phyloP scores from a whole-genome alignment of 2,888 invertebrate genomes.

The Tetranychus piercei region DNA sequence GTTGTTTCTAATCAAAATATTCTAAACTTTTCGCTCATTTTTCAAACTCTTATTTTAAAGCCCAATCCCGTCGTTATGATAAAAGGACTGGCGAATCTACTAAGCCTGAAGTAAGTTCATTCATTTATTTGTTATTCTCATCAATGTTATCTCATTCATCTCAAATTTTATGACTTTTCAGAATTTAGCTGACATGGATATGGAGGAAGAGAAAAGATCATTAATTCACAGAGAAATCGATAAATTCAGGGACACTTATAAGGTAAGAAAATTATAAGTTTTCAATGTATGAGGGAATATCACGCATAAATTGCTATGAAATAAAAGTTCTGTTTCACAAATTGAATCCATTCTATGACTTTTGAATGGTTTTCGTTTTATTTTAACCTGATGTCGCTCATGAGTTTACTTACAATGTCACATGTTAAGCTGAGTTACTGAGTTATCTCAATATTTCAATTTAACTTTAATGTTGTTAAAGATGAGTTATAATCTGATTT shows the following conservation, averaged over 20 bases:
- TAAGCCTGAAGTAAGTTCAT: neutral
- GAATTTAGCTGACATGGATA: conserved; percentile 44
- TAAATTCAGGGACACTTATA: conserved; percentile 90
- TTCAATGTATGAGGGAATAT: too few relatives aligned
- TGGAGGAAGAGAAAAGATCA: conserved; percentile 89
- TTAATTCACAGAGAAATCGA: conserved; percentile 91
- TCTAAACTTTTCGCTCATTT: too few relatives aligned
- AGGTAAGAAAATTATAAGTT: conserved; percentile 45
- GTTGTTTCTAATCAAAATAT: too few relatives aligned
- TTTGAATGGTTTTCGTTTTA: too few relatives aligned
- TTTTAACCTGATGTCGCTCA: too few relatives aligned
- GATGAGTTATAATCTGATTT: too few relatives aligned
- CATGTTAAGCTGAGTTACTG: too few relatives aligned
- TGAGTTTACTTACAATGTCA: too few relatives aligned
- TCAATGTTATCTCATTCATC: neutral
- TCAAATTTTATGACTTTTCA: too few relatives aligned
- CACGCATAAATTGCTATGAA: neutral
- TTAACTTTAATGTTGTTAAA: too few relatives aligned
- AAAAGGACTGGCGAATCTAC: conserved; percentile 9
- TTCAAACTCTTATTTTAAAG: neutral
- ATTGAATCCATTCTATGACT: neutral
- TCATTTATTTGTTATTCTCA: neutral
- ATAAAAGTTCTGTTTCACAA: neutral
- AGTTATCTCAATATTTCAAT: too few relatives aligned
- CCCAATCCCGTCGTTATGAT: conserved; percentile 8